Conservation (phyloP, 2,888 invertebrate genomes). For the Operophtera brumata region DNA sequence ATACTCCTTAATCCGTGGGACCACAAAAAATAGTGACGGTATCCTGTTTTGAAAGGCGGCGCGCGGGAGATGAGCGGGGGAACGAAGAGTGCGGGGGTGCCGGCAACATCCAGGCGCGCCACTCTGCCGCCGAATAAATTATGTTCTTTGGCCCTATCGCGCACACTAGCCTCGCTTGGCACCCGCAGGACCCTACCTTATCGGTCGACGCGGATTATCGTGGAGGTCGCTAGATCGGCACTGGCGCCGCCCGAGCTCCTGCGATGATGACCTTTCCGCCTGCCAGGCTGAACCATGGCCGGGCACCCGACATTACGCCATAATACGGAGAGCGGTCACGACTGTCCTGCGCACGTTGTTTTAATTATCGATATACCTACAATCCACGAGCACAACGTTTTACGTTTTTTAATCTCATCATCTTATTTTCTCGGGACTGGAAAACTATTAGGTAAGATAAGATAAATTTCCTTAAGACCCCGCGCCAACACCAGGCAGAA, state of each 20-base stretch:
- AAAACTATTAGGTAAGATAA: too few species aligned
- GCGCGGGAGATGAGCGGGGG: constrained; percentile 42
- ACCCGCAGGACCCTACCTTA: constrained; percentile 48
- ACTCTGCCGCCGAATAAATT: constrained; percentile 79
- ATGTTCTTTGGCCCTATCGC: constrained; percentile 61
- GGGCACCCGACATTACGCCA: constrained; percentile 45
- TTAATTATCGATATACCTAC: constrained; percentile 35
- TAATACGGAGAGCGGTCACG: constrained; percentile 40
- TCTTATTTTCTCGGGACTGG: constrained; percentile 26
- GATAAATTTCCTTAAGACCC: too few species aligned
- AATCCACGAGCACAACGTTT: constrained; percentile 8
- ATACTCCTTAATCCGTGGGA: constrained; percentile 64
- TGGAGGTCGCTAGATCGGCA: constrained; percentile 67
- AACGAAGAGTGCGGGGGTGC: constrained; percentile 44
- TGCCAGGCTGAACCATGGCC: constrained; percentile 43
- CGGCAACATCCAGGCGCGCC: constrained; percentile 74
- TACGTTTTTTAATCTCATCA: constrained; percentile 7
- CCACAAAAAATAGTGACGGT: constrained; percentile 63
- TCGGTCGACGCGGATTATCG: constrained; percentile 75
- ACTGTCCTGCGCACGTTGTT: constrained; percentile 18
- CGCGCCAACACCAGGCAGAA: too few species aligned
- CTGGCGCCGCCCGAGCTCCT: constrained; percentile 56
- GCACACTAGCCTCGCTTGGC: constrained; percentile 37
- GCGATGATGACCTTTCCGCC: constrained; percentile 62
- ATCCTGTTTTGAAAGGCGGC: constrained; percentile 58